A percentile compares a stretch with the other conserved stretches of the same genome.
phyloP scores from a whole-genome alignment of 2,113 vertebrate genomes.

The Pseudopipra pipra region DNA sequence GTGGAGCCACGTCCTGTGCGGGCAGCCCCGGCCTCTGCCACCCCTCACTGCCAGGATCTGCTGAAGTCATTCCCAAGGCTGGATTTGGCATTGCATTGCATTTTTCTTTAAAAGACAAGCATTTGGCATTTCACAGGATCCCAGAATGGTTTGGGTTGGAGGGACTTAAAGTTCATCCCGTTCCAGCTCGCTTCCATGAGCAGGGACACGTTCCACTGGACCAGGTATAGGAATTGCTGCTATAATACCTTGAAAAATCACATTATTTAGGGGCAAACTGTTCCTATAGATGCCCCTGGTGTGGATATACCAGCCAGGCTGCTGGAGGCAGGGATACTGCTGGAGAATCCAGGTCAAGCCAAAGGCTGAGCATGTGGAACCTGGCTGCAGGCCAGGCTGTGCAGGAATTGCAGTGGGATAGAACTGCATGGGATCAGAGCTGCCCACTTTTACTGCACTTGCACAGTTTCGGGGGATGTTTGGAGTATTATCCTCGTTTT shows the following conservation, averaged over 20 bases:
- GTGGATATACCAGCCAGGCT: accelerated
- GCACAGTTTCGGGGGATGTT: not conserved
- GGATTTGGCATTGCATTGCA: not conserved
- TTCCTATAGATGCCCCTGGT: not conserved
- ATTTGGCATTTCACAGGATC: not conserved
- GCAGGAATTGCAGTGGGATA: not conserved
- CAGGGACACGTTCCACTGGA: not conserved
- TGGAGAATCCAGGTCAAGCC: not conserved
- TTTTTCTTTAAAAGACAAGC: not conserved
- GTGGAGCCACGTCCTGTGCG: accelerated
- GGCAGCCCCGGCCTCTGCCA: not conserved
- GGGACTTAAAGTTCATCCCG: not conserved
- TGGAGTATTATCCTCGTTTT: not conserved
- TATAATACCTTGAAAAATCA: accelerated
- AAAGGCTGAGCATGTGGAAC: accelerated
- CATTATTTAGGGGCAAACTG: not conserved
- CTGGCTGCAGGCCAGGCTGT: not conserved
- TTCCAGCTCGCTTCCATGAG: not conserved
- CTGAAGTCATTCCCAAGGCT: not conserved
- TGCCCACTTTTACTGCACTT: accelerated
- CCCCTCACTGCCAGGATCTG: not conserved
- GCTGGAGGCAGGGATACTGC: not conserved
- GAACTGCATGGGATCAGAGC: not conserved
- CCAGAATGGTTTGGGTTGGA: not conserved
- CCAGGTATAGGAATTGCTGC: not conserved